Conservation (phyloP, 2,888 invertebrate species). For the Selenia dentaria region DNA sequence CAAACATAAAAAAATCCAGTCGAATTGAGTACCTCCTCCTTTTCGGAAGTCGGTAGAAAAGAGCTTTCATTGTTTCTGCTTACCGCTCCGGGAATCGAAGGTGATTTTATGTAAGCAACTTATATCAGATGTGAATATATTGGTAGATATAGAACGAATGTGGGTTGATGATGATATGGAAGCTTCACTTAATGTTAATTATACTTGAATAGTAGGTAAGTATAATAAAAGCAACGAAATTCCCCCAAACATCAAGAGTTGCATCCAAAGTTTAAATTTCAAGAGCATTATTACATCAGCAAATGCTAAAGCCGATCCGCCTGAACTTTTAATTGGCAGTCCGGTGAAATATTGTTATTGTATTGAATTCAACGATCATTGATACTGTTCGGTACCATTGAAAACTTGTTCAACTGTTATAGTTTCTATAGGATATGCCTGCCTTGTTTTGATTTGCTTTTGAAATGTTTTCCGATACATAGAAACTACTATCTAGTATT, state of each 20-base stretch:
- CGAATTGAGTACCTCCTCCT: too few relatives aligned
- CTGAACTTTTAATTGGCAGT: constrained; percentile 79
- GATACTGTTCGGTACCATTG: constrained; percentile 52
- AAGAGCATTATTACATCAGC: constrained; percentile 62
- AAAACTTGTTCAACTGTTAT: constrained; percentile 33
- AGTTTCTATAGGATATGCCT: constrained; percentile 13
- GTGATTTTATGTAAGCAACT: too few relatives aligned
- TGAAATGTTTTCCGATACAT: background rate
- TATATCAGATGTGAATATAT: too few relatives aligned
- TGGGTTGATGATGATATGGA: too few relatives aligned
- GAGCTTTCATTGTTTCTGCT: too few relatives aligned
- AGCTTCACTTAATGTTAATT: too few relatives aligned
- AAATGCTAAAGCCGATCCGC: constrained; percentile 55
- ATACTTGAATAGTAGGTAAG: too few relatives aligned
- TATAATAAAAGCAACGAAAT: constrained; percentile 10
- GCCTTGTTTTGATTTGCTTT: constrained; percentile 10
- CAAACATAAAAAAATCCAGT: too few relatives aligned
- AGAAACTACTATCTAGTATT: background rate
- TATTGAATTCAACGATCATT: constrained; percentile 54
- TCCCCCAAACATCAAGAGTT: constrained; percentile 41
- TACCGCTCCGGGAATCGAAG: too few relatives aligned
- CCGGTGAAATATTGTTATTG: constrained; percentile 61
- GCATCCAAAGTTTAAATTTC: constrained; percentile 66
- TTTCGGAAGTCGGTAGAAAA: too few relatives aligned
- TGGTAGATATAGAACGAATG: too few relatives aligned